Evolutionary conservation across 2,797 vertebrate genomes (phyloP), one percentile per base, ranked within the genome.

Genomic region (Cichlasoma orientale): DNA sequence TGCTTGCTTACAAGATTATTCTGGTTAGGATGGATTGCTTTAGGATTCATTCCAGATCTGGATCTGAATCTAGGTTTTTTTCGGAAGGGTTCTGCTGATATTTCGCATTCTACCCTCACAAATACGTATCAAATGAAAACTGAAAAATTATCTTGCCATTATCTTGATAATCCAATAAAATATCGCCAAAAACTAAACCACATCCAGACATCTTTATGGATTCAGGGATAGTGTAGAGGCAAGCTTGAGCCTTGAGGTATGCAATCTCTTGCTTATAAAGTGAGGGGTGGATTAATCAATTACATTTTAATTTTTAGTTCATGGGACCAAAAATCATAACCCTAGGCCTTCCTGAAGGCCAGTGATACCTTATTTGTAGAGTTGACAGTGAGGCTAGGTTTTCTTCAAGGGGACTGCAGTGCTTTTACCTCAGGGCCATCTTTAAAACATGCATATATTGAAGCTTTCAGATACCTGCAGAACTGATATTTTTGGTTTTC

Each of bases 401-500:
- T 66, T 27, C 61, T 66, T 41, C 25, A 5, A 0, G 61, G 38
- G 44, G 59, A 47, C 59, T 19, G 59, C 38, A 25, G 38, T 47
- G 23, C 9, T 38, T 44, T 66, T 16, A 0, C 5, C 14, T 66
- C 23, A 11, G 38, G 9, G 38, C 38, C 19, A 27, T 66, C 61
- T 66, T 21, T 27, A 31, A 47, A 47, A 25, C 14, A 63, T 41
- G 21, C 38, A 66, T 14, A 47, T 63, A 63, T 41, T 23, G 7
- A 23, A 3, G 23, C 23, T 47, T 25, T 66, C 41, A 66, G 61
- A 66, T 18, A 27, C 16, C 41, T 29, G 61, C 19, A 18, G 38
- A 23, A 0, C 27, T 10, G 0, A 3, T 66, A 23, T 47, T 7
- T 66, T 18, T 19, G 41, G 61, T 13, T 8, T 1, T 66, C 0